Conservation (phyloP, 1,140 invertebrate genomes). For the Temnothorax nylanderi region DNA sequence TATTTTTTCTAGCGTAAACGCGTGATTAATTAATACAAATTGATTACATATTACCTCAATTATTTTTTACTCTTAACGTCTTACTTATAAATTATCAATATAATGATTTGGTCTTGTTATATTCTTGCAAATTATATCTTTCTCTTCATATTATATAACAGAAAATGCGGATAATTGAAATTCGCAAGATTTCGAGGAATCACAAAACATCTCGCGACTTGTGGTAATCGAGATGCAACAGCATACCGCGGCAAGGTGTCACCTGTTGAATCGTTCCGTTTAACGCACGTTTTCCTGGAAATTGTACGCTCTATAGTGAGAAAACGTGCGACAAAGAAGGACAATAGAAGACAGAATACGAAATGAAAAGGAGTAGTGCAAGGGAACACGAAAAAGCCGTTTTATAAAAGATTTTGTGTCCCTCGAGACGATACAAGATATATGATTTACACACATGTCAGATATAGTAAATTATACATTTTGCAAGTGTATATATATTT, state of each 20-base stretch:
- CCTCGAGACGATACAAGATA: background rate
- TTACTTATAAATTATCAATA: background rate
- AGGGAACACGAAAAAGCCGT: background rate
- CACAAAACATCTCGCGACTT: background rate
- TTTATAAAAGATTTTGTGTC: background rate
- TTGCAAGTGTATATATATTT: background rate
- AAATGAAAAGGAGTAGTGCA: background rate
- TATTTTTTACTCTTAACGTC: constrained; percentile 6
- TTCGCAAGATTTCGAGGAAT: background rate
- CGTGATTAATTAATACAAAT: background rate
- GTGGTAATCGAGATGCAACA: background rate
- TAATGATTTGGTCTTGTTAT: background rate
- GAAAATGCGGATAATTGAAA: constrained; percentile 1
- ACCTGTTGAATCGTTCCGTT: constrained; percentile 68
- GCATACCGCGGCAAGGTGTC: constrained; percentile 54
- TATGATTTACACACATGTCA: background rate
- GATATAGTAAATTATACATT: no score
- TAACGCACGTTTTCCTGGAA: constrained; percentile 56
- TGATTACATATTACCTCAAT: background rate
- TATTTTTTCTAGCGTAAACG: background rate
- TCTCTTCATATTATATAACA: background rate
- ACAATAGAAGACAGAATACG: background rate
- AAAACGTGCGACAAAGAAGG: background rate
- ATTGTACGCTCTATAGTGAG: constrained; percentile 29
- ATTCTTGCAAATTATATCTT: background rate